Conservation (phyloP, 1,140 invertebrate species). For the Acromyrmex charruanus region DNA sequence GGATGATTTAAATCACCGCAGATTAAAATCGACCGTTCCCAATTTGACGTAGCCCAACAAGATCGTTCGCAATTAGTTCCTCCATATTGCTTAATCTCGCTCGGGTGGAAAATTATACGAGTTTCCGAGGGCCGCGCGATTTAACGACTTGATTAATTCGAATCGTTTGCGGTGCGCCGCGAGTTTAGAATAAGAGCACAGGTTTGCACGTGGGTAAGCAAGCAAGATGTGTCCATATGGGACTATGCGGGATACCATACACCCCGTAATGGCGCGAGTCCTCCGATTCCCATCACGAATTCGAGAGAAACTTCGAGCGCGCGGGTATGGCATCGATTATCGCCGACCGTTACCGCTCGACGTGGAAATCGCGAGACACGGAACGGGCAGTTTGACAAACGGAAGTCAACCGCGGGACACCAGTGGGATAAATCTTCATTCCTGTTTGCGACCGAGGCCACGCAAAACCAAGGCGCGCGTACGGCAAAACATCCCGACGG, state of each 20-base stretch:
- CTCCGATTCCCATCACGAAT: conserved; percentile 28
- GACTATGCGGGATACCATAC: neutral
- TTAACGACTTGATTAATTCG: conserved; percentile 58
- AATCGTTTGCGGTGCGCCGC: conserved; percentile 50
- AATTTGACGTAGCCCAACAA: conserved; percentile 10
- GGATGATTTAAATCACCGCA: neutral
- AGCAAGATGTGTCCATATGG: conserved; percentile 23
- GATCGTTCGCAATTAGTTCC: conserved; percentile 51
- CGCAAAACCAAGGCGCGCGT: conserved; percentile 55
- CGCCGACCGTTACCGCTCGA: conserved; percentile 5
- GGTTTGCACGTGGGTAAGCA: conserved; percentile 35
- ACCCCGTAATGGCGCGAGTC: neutral
- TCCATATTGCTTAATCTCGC: conserved; percentile 29
- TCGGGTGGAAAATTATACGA: conserved; percentile 46
- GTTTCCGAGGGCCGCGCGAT: conserved; percentile 39
- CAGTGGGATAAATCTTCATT: conserved; percentile 57
- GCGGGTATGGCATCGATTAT: conserved; percentile 40
- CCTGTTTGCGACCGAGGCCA: conserved; percentile 41
- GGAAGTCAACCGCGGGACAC: conserved; percentile 58
- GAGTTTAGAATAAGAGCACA: conserved; percentile 50
- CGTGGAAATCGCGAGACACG: conserved; percentile 38
- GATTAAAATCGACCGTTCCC: conserved; percentile 32
- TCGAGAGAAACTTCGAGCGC: conserved; percentile 40
- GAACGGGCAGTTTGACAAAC: conserved; percentile 48
- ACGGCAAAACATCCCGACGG: conserved; percentile 51